Evolutionary conservation across 2,113 vertebrate genomes (phyloP).

Genomic region (zebrafish (Danio rerio)): GRCz12tu NC_133194.1:24062001-24062500

Average conservation of each 20-base stretch:
- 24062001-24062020: constrained; percentile 48
- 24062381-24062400: background rate
- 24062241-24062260: no score
- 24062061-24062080: constrained; percentile 60
- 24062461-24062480: no score
- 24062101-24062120: constrained; percentile 62
- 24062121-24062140: constrained; percentile 62
- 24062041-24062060: constrained; percentile 58
- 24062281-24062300: constrained; percentile 48
- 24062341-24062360: background rate
- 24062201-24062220: constrained; percentile 56
- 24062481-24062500: no score
- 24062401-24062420: no score
- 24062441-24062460: no score
- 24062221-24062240: constrained; percentile 12
- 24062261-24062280: constrained; percentile 30
- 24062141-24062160: constrained; percentile 58
- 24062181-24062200: constrained; percentile 54
- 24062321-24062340: constrained; percentile 26
- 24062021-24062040: constrained; percentile 58
- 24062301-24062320: constrained; percentile 45
- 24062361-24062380: background rate
- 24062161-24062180: constrained; percentile 64
- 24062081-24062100: constrained; percentile 58
- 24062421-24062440: no score